These are phyloP conservation scores for Xylota sylvarum DNA, from an alignment of 2,888 invertebrate species.

Conservation along the genomic window DNA sequence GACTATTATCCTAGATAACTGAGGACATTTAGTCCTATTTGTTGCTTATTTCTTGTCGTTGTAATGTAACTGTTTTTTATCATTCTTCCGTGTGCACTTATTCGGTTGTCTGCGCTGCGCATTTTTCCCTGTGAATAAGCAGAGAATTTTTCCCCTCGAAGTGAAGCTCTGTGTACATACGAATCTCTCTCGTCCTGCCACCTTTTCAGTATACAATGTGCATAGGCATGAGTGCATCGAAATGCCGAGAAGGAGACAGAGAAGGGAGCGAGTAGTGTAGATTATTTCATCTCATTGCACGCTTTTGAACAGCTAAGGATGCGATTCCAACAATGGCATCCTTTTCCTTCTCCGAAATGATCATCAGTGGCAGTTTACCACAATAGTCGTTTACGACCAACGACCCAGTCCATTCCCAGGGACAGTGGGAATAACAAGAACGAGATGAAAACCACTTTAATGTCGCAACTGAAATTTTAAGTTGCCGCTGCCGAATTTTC, in stretches of 20 bases:
- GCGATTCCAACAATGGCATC: conserved; percentile 15
- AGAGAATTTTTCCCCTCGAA: conserved; percentile 44
- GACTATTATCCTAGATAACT: conserved; percentile 64
- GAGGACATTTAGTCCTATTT: conserved; percentile 54
- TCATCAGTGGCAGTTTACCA: conserved; percentile 54
- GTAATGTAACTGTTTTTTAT: conserved; percentile 33
- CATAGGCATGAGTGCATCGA: conserved; percentile 41
- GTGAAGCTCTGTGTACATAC: conserved; percentile 16
- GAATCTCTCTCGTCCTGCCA: conserved; percentile 6
- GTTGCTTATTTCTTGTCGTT: conserved; percentile 23
- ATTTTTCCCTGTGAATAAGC: conserved; percentile 28
- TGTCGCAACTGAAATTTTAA: conserved; percentile 52
- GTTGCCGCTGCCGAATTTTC: conserved; percentile 46
- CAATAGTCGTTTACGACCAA: conserved; percentile 45
- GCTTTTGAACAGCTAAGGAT: conserved; percentile 46
- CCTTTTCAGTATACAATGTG: conserved; percentile 15
- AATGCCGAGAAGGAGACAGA: conserved; percentile 7
- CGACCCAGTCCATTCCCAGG: not conserved
- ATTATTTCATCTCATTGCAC: conserved; percentile 55
- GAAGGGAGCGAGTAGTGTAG: conserved; percentile 8
- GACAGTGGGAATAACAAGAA: conserved; percentile 13
- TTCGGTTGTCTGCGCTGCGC: conserved; percentile 26
- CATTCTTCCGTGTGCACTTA: conserved; percentile 23
- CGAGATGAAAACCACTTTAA: conserved; percentile 7
- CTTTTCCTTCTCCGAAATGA: conserved; percentile 8